Evolutionary conservation across 2,797 vertebrate species (phyloP).

Genomic region (Poecile montanus): DNA sequence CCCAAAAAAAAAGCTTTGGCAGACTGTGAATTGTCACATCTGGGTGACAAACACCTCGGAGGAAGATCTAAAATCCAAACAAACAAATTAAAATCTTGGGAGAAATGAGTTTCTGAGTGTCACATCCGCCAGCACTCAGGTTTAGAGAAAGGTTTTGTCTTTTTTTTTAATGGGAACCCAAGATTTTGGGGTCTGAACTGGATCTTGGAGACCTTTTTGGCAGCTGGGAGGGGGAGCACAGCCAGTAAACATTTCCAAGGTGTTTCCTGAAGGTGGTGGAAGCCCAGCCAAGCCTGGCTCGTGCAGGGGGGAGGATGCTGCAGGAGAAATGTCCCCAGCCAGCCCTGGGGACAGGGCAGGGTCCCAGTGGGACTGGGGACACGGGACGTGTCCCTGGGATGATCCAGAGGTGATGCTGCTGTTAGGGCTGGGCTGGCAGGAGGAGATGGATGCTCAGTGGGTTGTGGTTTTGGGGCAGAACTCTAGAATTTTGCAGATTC

Average conservation of each 20-base stretch:
- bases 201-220: not conserved
- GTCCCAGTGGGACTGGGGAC: not conserved
- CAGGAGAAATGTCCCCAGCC: not conserved
- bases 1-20: not conserved
- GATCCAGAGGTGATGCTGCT: not conserved
- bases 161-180: not conserved
- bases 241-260: constrained; percentile 21
- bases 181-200: not conserved
- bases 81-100: not conserved
- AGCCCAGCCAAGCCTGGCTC: not conserved
- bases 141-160: not conserved
- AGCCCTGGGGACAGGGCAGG: not conserved
- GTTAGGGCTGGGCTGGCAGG: not conserved
- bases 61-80: not conserved
- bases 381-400: rapidly evolving
- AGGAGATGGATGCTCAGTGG: not conserved
- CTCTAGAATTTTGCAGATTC: not conserved
- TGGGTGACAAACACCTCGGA: not conserved
- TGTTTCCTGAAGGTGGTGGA: constrained; percentile 4
- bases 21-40: not conserved
- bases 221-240: not conserved
- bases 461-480: not conserved
- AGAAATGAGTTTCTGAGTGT: not conserved
- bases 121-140: not conserved
- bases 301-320: not conserved